Conservation (phyloP, 2,888 invertebrate genomes). For the Opisthograptis luteolata region DNA sequence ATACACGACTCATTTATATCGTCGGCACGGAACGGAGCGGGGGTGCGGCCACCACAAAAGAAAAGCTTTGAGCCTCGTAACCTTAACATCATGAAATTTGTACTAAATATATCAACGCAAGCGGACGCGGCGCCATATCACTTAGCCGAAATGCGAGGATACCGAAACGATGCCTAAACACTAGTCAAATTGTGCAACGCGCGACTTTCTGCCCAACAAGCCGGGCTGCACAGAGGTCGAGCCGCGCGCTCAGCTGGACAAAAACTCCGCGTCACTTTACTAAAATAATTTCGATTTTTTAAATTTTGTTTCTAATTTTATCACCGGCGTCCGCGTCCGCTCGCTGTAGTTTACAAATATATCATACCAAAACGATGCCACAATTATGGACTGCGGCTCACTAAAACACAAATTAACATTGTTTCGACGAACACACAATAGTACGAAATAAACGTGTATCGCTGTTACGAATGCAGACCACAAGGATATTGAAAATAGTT, state of each 20-base stretch:
- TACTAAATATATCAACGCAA: constrained; percentile 83
- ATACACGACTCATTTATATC: constrained; percentile 80
- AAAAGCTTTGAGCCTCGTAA: constrained; percentile 85
- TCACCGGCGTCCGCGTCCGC: constrained; percentile 80
- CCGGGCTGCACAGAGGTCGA: constrained; percentile 40
- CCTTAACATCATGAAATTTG: constrained; percentile 84
- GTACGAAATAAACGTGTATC: constrained; percentile 75
- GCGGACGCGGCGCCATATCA: constrained; percentile 78
- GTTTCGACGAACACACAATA: constrained; percentile 61
- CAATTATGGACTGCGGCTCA: constrained; percentile 66
- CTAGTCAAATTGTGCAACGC: constrained; percentile 68
- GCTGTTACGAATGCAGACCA: constrained; percentile 82
- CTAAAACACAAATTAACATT: constrained; percentile 56
- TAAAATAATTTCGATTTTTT: constrained; percentile 80
- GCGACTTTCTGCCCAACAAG: constrained; percentile 42
- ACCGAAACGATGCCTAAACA: constrained; percentile 82
- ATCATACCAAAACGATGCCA: constrained; percentile 71
- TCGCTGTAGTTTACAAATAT: constrained; percentile 80
- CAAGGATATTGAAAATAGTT: constrained; percentile 79
- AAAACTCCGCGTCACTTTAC: constrained; percentile 51
- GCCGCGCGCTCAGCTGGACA: constrained; percentile 38
- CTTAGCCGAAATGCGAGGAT: constrained; percentile 85
- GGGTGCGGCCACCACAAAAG: constrained; percentile 71
- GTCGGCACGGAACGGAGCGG: constrained; percentile 60
- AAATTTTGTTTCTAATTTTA: constrained; percentile 81